phyloP scores from a whole-genome alignment of 1,140 invertebrate genomes.

The Meloidogyne floridensis region DNA sequence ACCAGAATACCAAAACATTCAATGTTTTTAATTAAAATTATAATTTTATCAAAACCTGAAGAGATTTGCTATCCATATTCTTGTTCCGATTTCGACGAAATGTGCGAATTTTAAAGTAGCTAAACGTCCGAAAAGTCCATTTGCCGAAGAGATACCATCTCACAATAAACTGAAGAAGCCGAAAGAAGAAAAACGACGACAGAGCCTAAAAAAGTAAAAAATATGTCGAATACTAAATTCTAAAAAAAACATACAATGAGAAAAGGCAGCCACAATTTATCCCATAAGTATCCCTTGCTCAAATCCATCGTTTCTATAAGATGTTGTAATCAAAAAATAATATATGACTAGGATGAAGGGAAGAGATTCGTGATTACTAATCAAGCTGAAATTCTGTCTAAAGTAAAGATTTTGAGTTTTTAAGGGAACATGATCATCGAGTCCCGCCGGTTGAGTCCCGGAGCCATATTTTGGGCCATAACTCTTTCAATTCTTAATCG shows the following conservation, averaged over 20 bases:
- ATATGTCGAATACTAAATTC: not conserved
- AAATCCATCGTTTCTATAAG: not conserved
- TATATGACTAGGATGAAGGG: not conserved
- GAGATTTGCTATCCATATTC: constrained; percentile 25
- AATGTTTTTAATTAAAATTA: not conserved
- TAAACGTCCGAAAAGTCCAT: constrained; percentile 50
- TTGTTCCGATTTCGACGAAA: constrained; percentile 9
- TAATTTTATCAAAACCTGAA: constrained; percentile 1
- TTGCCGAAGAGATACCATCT: constrained; percentile 54
- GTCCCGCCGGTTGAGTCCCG: too few relatives aligned
- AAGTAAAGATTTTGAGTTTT: too few relatives aligned
- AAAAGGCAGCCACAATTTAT: not conserved
- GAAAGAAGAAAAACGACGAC: constrained; percentile 45
- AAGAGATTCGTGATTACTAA: not conserved
- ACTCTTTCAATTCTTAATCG: too few relatives aligned
- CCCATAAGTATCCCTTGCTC: not conserved
- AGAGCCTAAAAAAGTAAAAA: constrained; percentile 29
- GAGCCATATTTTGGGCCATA: too few relatives aligned
- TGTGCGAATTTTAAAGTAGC: constrained; percentile 46
- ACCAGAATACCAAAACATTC: too few relatives aligned
- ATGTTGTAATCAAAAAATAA: not conserved
- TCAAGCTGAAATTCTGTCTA: too few relatives aligned
- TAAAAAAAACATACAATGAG: not conserved
- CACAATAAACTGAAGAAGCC: constrained; percentile 42
- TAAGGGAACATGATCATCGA: too few relatives aligned